phyloP scores from a whole-genome alignment of 1,140 invertebrate genomes.

The Brachionus manjavacas region DNA sequence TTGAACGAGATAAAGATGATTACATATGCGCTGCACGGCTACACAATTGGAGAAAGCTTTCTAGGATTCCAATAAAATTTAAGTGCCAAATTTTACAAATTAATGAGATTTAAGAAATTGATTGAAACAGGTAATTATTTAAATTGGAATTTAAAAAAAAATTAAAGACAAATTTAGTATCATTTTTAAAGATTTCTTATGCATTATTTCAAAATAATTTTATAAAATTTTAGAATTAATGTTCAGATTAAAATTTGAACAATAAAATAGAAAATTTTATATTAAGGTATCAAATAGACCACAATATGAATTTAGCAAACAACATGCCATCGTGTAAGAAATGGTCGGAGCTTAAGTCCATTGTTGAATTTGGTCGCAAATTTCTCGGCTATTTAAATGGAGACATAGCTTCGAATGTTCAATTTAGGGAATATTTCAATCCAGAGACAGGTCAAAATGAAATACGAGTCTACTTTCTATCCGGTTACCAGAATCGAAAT shows the following conservation, averaged over 20 bases:
- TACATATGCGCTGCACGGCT: too few species aligned
- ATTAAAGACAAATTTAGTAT: neutral
- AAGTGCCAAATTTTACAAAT: too few species aligned
- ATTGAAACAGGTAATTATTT: too few species aligned
- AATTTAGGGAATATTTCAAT: conserved; percentile 29
- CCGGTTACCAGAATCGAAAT: neutral
- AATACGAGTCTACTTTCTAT: conserved; percentile 8
- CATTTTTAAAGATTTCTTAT: neutral
- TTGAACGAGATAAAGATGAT: too few species aligned
- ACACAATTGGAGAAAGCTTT: too few species aligned
- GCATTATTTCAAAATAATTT: neutral
- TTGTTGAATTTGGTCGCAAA: conserved; percentile 34
- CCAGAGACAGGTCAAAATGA: conserved; percentile 1
- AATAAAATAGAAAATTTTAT: neutral
- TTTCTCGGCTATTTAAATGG: conserved; percentile 22
- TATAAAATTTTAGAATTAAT: neutral
- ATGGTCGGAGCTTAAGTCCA: neutral
- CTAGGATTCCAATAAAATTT: too few species aligned
- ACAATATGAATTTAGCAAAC: neutral
- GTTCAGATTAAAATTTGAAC: neutral
- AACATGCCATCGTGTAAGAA: neutral
- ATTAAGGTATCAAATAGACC: neutral
- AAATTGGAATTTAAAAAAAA: neutral
- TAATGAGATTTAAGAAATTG: too few species aligned
- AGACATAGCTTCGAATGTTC: neutral